phyloP scores from a whole-genome alignment of 2,797 vertebrate species.

The Coendou prehensilis region DNA sequence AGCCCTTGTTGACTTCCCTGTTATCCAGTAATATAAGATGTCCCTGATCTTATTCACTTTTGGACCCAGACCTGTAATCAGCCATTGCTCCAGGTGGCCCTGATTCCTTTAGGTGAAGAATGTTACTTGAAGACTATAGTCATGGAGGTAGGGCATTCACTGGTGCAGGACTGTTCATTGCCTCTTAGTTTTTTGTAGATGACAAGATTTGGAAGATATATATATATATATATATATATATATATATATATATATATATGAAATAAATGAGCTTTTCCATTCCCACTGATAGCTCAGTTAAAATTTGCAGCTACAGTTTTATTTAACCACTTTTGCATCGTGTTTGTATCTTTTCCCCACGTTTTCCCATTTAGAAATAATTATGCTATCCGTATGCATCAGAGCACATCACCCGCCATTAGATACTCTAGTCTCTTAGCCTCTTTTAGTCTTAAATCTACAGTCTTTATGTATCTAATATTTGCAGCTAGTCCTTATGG shows the following conservation, averaged over 20 bases:
- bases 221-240: too few relatives aligned
- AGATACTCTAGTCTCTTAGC: background rate
- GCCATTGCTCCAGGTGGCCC: background rate
- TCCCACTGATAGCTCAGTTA: background rate
- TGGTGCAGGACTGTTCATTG: background rate
- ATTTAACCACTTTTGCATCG: background rate
- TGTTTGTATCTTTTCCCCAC: background rate
- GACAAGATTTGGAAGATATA: background rate
- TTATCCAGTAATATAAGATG: background rate
- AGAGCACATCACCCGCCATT: background rate
- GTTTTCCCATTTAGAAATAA: background rate
- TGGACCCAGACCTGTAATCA: background rate
- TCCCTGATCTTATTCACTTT: background rate
- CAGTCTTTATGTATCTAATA: background rate
- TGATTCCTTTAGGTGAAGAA: background rate
- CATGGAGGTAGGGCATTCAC: background rate
- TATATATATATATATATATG: background rate
- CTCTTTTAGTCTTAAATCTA: background rate
- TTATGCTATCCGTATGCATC: background rate
- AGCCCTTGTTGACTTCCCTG: background rate
- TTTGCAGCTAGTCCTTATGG: background rate
- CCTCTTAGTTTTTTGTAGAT: slow-evolving; percentile 32
- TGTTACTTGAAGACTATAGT: background rate
- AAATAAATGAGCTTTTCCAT: background rate
- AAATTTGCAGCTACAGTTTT: slow-evolving; percentile 2